Evolutionary conservation across 2,888 invertebrate species (phyloP).

Genomic region (Seira sanloemensis): DNA sequence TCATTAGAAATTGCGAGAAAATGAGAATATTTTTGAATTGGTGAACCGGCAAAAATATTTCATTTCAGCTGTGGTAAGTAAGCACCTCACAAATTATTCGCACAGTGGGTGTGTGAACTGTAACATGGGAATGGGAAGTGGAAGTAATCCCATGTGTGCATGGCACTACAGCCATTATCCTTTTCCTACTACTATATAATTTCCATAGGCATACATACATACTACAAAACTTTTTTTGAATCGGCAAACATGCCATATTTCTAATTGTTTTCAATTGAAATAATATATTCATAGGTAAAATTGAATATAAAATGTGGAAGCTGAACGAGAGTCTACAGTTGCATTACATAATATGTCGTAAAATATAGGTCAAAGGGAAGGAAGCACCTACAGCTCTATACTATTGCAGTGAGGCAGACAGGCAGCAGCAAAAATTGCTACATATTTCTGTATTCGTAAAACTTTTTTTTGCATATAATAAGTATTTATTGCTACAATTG

Average conservation of each 20-base stretch:
- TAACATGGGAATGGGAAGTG: conserved; percentile 64
- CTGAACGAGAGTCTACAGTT: neutral
- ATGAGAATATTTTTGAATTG: too few relatives aligned
- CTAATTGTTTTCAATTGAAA: neutral
- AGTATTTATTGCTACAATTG: conserved; percentile 3
- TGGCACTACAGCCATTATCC: neutral
- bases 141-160: conserved; percentile 40
- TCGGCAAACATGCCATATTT: neutral
- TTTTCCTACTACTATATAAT: too few relatives aligned
- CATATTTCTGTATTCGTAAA: neutral
- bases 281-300: too few relatives aligned
- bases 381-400: conserved; percentile 56
- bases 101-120: conserved; percentile 51
- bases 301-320: too few relatives aligned
- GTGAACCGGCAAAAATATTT: too few relatives aligned
- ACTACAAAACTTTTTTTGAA: neutral
- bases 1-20: too few relatives aligned
- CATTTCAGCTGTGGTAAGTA: too few relatives aligned
- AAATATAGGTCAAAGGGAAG: conserved; percentile 65
- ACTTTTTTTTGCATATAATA: too few relatives aligned
- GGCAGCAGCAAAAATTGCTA: neutral
- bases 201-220: too few relatives aligned
- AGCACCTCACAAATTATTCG: too few relatives aligned
- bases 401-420: neutral
- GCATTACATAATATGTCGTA: conserved; percentile 56